phyloP scores from a whole-genome alignment of 2,888 invertebrate species.

The Lithophane semibrunnea region DNA sequence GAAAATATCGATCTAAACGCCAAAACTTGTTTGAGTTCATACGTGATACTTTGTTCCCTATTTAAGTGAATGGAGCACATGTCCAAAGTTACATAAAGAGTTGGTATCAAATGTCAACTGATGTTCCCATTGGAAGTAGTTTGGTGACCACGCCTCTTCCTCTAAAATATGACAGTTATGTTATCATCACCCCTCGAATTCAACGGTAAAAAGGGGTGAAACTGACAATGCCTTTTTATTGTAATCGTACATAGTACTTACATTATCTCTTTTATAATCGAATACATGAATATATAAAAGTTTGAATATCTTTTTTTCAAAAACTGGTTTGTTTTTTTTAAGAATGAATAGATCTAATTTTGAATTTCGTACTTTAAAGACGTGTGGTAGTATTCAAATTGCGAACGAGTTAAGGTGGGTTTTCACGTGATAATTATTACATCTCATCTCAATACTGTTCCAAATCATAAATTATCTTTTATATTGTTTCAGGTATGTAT shows the following conservation, averaged over 20 bases:
- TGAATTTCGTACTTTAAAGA: constrained; percentile 12
- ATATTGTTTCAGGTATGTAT: constrained; percentile 74
- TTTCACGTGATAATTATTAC: constrained; percentile 31
- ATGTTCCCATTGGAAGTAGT: constrained; percentile 83
- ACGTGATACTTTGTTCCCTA: neutral
- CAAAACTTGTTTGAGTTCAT: constrained; percentile 28
- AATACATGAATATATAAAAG: constrained; percentile 26
- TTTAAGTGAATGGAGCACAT: constrained; percentile 20
- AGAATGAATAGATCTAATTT: constrained; percentile 12
- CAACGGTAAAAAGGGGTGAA: constrained; percentile 69
- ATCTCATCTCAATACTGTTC: constrained; percentile 8
- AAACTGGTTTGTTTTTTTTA: constrained; percentile 27
- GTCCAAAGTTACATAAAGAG: constrained; percentile 68
- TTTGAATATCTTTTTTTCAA: constrained; percentile 10
- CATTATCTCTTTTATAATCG: constrained; percentile 36
- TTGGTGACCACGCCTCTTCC: constrained; percentile 87
- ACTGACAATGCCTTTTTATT: constrained; percentile 54
- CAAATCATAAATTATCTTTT: constrained; percentile 42
- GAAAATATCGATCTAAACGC: neutral
- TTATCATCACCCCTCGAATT: constrained; percentile 73
- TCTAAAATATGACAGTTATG: constrained; percentile 82
- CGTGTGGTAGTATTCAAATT: constrained; percentile 32
- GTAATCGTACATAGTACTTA: constrained; percentile 41
- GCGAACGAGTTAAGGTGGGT: constrained; percentile 7
- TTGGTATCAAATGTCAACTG: constrained; percentile 79